Base-by-base conservation (phyloP, 2,113 vertebrate genomes). In the Uropsilus gracilis region DNA sequence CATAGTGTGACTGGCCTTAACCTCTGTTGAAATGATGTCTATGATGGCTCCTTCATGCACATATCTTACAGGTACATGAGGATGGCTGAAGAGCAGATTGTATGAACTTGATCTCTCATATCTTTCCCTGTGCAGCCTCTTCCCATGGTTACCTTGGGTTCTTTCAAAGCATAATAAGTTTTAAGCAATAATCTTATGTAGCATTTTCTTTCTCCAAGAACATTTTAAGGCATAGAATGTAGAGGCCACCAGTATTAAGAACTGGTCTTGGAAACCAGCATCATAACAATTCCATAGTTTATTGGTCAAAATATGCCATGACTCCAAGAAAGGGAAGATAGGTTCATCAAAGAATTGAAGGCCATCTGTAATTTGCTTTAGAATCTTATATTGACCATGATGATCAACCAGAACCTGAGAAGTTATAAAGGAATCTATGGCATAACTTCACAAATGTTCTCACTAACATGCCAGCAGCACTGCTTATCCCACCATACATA, bases 271-370 rank as follows among this genome's bases (percentile, higher is more conserved):
- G 61, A 71, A 92, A 94, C 17, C 34, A 76, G 6, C 4, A 14
- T n/a, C 64, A 24, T 24, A 68, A 76, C 13, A 90, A 44, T 50
- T 68, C 30, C 18, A n/a, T 48, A 91, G 30, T 96, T 71, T 77
- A 48, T 10, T 86, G 18, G 39, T 82, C 44, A 95, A 81, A 69
- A 68, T 64, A 80, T 28, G 6, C 8, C 68, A 75, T 48, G 39
- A 57, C 89, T 83, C 28, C 53, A 95, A 12, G 18, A 18, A 57
- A 90, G 5, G 34, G 8, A 4, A 92, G 1, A 39, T 8, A 81
- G 69, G 32, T 6, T 34, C 12, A 17, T 50, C 32, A 55, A 87
- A 77, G 59, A 89, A 78, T 80, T 22, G 77, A 14, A 59, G n/a
- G 10, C 1, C 13, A 76, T 68, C n/a, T 72, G 82, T 86, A 57